These are phyloP conservation scores for Tenebrio molitor DNA, from an alignment of 1,140 invertebrate species.

Conservation along the genomic window DNA sequence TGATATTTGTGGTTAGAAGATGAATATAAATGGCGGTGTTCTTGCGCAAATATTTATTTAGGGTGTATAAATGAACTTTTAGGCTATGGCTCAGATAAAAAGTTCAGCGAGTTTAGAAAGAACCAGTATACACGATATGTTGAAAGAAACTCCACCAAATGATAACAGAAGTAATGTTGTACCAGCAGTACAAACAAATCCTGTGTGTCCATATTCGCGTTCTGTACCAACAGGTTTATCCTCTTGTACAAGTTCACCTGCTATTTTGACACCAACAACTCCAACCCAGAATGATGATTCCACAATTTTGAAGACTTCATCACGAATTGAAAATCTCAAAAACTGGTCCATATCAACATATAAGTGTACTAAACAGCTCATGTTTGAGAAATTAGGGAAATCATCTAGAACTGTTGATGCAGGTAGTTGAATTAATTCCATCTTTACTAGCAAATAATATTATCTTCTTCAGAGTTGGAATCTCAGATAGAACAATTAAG, in stretches of 20 bases:
- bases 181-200: constrained; percentile 69
- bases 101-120: constrained; percentile 60
- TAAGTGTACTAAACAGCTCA: constrained; percentile 95
- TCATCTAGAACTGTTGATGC: constrained; percentile 91
- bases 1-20: neutral
- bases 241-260: constrained; percentile 61
- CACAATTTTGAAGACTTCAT: constrained; percentile 75
- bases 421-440: constrained; percentile 69
- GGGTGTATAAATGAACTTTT: neutral
- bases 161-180: constrained; percentile 83
- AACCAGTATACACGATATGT: constrained; percentile 87
- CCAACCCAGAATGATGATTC: constrained; percentile 74
- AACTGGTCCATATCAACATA: constrained; percentile 98
- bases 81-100: constrained; percentile 63
- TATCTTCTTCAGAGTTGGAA: constrained; percentile 83
- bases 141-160: constrained; percentile 85
- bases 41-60: neutral
- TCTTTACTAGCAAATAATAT: neutral
- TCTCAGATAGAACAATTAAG: constrained; percentile 91
- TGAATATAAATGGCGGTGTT: neutral
- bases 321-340: constrained; percentile 90
- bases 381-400: constrained; percentile 96
- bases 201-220: constrained; percentile 57
- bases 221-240: constrained; percentile 59
- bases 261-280: constrained; percentile 66